Conservation (phyloP, 2,113 vertebrate species). For the Columbina picui region DNA sequence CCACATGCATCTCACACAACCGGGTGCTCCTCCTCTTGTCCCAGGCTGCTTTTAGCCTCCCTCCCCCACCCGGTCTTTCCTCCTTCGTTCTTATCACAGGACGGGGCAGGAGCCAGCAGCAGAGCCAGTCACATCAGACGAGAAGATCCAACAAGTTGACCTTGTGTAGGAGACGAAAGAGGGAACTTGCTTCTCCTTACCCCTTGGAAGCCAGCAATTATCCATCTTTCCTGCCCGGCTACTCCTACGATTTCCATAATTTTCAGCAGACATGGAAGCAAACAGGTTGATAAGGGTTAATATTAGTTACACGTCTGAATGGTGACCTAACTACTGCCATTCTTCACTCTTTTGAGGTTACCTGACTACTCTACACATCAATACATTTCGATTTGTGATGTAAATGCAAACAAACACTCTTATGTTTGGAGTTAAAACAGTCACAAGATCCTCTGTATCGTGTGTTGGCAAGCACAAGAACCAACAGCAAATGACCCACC, state of each 20-base stretch:
- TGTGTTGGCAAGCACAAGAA: slow-evolving; percentile 39
- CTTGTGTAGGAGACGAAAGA: background rate
- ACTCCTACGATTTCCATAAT: background rate
- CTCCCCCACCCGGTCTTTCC: background rate
- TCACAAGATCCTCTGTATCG: slow-evolving; percentile 43
- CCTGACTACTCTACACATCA: slow-evolving; percentile 9
- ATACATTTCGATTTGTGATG: background rate
- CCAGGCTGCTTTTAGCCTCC: background rate
- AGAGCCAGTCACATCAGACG: background rate
- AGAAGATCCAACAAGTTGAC: background rate
- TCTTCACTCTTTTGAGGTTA: slow-evolving; percentile 41
- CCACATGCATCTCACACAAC: background rate
- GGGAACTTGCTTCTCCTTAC: background rate
- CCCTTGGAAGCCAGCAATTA: background rate
- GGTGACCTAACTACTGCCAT: slow-evolving; percentile 9
- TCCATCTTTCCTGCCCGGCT: background rate
- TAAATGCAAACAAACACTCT: slow-evolving; percentile 54
- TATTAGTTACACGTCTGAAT: background rate
- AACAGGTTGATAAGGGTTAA: background rate
- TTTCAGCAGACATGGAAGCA: background rate
- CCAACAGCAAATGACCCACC: slow-evolving; percentile 57
- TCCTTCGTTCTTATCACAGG: background rate
- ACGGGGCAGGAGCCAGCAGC: background rate
- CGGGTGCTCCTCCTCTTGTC: background rate
- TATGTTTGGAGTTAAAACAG: slow-evolving; percentile 56